Conservation (phyloP, 2,888 invertebrate species). For the Scaptomyza caliginosa region DNA sequence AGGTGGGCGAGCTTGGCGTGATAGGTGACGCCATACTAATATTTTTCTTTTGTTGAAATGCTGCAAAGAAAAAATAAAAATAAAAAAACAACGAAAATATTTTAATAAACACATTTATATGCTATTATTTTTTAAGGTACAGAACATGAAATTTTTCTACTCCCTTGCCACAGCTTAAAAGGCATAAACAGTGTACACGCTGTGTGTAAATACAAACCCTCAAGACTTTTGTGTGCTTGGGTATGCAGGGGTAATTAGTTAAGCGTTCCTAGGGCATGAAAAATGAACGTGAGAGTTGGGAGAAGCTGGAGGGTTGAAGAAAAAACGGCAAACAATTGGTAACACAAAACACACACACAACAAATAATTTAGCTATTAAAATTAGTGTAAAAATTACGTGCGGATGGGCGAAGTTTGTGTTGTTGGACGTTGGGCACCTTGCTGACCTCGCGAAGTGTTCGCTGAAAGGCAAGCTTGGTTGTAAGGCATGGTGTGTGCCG, state of each 20-base stretch:
- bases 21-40: neutral
- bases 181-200: neutral
- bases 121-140: neutral
- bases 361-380: slow-evolving; percentile 71
- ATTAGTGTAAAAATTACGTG: slow-evolving; percentile 71
- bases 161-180: neutral
- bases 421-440: slow-evolving; percentile 31
- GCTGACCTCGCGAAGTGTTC: slow-evolving; percentile 53
- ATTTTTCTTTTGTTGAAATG: neutral
- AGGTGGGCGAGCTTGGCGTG: neutral
- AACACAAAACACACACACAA: slow-evolving; percentile 39
- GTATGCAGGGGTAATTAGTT: slow-evolving; percentile 40
- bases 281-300: slow-evolving; percentile 48
- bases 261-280: slow-evolving; percentile 40
- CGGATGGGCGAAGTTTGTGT: slow-evolving; percentile 34
- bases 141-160: neutral
- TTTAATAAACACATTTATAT: neutral
- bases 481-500: neutral
- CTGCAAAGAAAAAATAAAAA: slow-evolving; percentile 3
- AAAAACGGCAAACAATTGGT: slow-evolving; percentile 32
- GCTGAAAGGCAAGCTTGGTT: slow-evolving; percentile 14
- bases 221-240: slow-evolving; percentile 9
- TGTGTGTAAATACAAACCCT: neutral
- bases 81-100: neutral
- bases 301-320: too few relatives aligned